These are phyloP conservation scores for Calyptomena viridis DNA, from an alignment of 2,113 vertebrate genomes.

Conservation along the genomic window DNA sequence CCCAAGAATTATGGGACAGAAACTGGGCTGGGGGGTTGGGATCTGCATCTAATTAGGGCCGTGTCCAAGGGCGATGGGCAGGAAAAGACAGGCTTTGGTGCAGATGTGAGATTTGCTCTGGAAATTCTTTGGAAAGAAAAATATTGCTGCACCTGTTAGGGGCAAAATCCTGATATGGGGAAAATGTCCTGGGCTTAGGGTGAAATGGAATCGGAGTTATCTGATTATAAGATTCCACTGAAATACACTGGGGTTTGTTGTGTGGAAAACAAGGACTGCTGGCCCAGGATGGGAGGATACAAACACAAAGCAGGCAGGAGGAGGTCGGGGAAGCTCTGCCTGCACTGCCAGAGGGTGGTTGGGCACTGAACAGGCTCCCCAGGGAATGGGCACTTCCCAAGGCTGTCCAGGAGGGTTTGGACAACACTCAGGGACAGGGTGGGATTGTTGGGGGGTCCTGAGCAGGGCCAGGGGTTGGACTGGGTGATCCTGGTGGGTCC, in stretches of 20 bases:
- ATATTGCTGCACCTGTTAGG: conserved; percentile 46
- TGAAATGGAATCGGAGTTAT: conserved; percentile 16
- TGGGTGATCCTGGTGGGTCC: background rate
- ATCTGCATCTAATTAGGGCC: conserved; percentile 16
- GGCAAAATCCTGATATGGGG: background rate
- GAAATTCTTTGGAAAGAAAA: background rate
- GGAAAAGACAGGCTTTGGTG: background rate
- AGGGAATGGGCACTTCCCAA: rapidly evolving
- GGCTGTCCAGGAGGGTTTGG: background rate
- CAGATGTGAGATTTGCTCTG: conserved; percentile 22
- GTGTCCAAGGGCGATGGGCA: background rate
- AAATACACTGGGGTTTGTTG: background rate
- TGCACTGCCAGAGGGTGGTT: background rate
- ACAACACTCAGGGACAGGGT: rapidly evolving
- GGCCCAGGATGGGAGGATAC: conserved; percentile 6
- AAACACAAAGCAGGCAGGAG: background rate
- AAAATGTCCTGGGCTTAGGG: background rate
- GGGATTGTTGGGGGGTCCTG: background rate
- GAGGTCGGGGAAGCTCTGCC: background rate
- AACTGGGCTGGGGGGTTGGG: background rate
- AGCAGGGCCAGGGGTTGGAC: background rate
- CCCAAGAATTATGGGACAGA: background rate
- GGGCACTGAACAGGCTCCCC: background rate
- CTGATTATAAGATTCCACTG: conserved; percentile 41
- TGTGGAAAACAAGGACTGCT: conserved; percentile 12